Conservation (phyloP, 1,140 invertebrate genomes). For the Tetranychus cinnabarinus region DNA sequence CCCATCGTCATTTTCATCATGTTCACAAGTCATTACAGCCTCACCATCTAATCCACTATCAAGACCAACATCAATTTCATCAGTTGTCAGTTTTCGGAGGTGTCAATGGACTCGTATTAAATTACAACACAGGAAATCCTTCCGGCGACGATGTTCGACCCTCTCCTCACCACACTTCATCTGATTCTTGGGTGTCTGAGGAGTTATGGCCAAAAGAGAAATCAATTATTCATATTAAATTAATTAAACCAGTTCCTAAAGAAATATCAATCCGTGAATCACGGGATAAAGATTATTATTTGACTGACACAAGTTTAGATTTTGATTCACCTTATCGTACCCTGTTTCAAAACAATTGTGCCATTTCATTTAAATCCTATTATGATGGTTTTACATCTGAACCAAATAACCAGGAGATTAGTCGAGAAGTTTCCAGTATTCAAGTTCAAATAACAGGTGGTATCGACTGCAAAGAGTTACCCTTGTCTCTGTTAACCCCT, state of each 20-base stretch:
- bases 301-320: constrained; percentile 1
- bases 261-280: background rate
- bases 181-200: constrained; percentile 1
- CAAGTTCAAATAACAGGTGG: constrained; percentile 3
- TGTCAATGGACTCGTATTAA: too few species aligned
- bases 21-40: too few species aligned
- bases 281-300: background rate
- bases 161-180: background rate
- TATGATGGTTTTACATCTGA: background rate
- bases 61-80: too few species aligned
- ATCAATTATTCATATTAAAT: constrained; percentile 1
- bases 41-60: too few species aligned
- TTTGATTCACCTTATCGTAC: constrained; percentile 4
- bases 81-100: too few species aligned
- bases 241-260: background rate
- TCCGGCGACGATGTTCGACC: background rate
- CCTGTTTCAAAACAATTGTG: background rate
- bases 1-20: too few species aligned
- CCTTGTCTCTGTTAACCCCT: background rate
- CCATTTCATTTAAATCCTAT: constrained; percentile 1
- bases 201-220: constrained; percentile 3
- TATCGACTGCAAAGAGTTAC: background rate
- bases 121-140: too few species aligned
- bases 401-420: background rate
- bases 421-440: background rate